Percentiles rank a stretch among this genome's conserved stretches.
Conservation (phyloP, 2,797 vertebrate species). For the Astyanax mexicanus region DNA sequence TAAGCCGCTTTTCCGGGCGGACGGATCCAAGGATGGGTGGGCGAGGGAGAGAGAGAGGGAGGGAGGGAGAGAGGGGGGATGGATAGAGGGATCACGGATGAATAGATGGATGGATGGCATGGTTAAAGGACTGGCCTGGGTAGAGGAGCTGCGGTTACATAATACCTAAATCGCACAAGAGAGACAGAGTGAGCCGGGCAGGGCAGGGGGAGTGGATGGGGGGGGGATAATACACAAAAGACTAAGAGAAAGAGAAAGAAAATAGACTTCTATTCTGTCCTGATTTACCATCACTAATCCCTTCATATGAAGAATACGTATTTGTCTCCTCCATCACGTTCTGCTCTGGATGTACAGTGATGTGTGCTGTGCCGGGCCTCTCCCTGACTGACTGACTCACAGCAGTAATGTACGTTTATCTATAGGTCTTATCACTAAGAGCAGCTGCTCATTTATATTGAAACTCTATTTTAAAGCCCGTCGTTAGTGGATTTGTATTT, state of each 20-base stretch:
- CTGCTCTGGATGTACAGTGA: background rate
- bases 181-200: background rate
- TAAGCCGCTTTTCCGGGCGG: slow-evolving; percentile 40
- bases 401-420: background rate
- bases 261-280: background rate
- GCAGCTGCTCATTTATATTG: background rate
- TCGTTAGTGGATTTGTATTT: too few species aligned
- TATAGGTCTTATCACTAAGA: background rate
- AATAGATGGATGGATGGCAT: slow-evolving; percentile 36
- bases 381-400: background rate
- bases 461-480: background rate
- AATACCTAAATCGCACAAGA: slow-evolving; percentile 40
- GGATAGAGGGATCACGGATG: slow-evolving; percentile 39
- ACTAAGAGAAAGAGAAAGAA: background rate
- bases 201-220: too few species aligned
- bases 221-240: background rate
- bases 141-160: slow-evolving; percentile 35
- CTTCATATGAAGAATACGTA: background rate
- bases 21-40: slow-evolving; percentile 34
- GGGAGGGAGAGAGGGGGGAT: background rate
- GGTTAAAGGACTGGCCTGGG: slow-evolving; percentile 36
- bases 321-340: background rate
- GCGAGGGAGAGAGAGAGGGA: background rate
- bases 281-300: background rate
- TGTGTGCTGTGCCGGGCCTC: background rate